Evolutionary conservation across 2,888 invertebrate genomes (phyloP).

Genomic region (Lepidochitona cinerea): DNA sequence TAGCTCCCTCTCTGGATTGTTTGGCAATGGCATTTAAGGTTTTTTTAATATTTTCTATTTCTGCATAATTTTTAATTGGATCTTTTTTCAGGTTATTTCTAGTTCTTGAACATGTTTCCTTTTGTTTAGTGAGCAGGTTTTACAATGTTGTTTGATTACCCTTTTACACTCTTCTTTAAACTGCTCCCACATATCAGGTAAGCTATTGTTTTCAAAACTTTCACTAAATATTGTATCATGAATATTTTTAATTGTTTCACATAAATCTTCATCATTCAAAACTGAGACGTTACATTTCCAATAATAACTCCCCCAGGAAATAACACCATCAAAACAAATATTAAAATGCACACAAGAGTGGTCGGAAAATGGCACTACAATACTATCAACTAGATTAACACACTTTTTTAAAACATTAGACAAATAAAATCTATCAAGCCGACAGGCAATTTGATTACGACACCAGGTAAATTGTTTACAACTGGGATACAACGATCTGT

Average conservation of each 20-base stretch:
- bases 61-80: not conserved
- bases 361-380: not conserved
- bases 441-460: not conserved
- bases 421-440: not conserved
- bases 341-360: not conserved
- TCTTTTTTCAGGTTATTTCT: not conserved
- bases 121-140: not conserved
- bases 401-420: not conserved
- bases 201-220: not conserved
- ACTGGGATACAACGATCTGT: slow-evolving; percentile 15
- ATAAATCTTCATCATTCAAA: not conserved
- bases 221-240: not conserved
- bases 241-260: not conserved
- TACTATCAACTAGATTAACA: not conserved
- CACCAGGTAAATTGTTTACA: not conserved
- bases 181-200: not conserved
- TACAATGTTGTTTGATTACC: not conserved
- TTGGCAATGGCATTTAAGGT: not conserved
- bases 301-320: not conserved
- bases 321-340: not conserved
- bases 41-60: not conserved
- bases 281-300: not conserved
- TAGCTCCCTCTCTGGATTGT: not conserved
- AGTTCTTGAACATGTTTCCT: not conserved
- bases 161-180: not conserved